Evolutionary conservation across 2,888 invertebrate species (phyloP).

Genomic region (Cerastis rubricosa): DNA sequence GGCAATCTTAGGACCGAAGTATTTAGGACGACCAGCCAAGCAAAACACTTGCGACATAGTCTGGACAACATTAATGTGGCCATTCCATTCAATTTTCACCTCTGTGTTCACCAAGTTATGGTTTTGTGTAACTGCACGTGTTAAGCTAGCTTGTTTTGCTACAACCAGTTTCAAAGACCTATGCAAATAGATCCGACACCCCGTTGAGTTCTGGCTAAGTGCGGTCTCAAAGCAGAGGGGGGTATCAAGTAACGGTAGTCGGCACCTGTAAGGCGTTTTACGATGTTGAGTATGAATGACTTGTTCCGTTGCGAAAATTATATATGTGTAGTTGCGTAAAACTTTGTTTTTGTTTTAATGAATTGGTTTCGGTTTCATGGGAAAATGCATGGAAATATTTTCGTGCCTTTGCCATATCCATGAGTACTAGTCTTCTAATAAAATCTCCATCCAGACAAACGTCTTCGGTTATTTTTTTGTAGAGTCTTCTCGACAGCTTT

Average conservation of each 20-base stretch:
- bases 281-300: conserved; percentile 74
- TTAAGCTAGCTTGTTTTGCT: conserved; percentile 56
- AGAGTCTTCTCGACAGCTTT: background rate
- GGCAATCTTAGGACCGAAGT: conserved; percentile 78
- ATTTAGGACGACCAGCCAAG: conserved; percentile 83
- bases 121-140: conserved; percentile 57
- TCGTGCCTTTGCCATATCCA: background rate
- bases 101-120: conserved; percentile 65
- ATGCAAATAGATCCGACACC: conserved; percentile 54
- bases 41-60: conserved; percentile 77
- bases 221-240: conserved; percentile 45
- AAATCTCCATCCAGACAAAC: background rate
- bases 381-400: conserved; percentile 4
- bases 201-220: conserved; percentile 51
- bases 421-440: background rate
- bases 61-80: conserved; percentile 64
- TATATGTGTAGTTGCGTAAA: conserved; percentile 68
- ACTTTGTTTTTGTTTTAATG: conserved; percentile 60
- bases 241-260: conserved; percentile 68
- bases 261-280: conserved; percentile 67
- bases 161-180: conserved; percentile 67
- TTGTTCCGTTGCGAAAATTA: conserved; percentile 74
- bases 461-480: background rate
- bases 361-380: conserved; percentile 34
- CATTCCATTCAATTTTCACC: conserved; percentile 67